Evolutionary conservation across 2,888 invertebrate species (phyloP).

Genomic region (Odontothrips loti): DNA sequence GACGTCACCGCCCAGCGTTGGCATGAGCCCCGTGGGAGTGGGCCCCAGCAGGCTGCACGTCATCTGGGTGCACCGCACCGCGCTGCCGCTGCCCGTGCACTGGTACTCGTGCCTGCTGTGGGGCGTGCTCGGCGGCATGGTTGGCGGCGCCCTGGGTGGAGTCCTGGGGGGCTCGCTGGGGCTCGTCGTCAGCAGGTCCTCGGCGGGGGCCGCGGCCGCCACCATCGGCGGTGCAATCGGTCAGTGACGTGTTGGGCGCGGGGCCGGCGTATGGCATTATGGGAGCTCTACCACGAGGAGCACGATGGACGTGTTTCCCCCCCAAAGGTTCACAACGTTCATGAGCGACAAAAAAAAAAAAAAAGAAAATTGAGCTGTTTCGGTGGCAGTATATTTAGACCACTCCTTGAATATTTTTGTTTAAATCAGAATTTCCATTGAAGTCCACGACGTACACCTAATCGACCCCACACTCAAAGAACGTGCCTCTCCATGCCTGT

Average conservation of each 20-base stretch:
- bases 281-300: no score
- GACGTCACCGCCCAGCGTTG: background rate
- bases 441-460: no score
- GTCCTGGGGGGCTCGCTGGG: slow-evolving; percentile 15
- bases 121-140: slow-evolving; percentile 21
- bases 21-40: background rate
- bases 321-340: no score
- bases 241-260: background rate
- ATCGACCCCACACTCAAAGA: no score
- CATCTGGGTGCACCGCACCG: slow-evolving; percentile 16
- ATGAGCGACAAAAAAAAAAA: no score
- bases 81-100: slow-evolving; percentile 19
- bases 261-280: no score
- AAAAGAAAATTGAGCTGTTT: no score
- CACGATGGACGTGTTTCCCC: no score
- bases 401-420: no score
- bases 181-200: background rate
- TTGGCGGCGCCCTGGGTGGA: background rate
- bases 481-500: no score
- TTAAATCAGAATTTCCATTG: no score
- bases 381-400: no score
- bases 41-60: slow-evolving; percentile 9
- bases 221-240: slow-evolving; percentile 12
- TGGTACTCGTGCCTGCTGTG: slow-evolving; percentile 19
- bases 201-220: slow-evolving; percentile 1